These are phyloP conservation scores for Tenebrio molitor DNA, from an alignment of 1,140 invertebrate genomes.

Conservation along the genomic window DNA sequence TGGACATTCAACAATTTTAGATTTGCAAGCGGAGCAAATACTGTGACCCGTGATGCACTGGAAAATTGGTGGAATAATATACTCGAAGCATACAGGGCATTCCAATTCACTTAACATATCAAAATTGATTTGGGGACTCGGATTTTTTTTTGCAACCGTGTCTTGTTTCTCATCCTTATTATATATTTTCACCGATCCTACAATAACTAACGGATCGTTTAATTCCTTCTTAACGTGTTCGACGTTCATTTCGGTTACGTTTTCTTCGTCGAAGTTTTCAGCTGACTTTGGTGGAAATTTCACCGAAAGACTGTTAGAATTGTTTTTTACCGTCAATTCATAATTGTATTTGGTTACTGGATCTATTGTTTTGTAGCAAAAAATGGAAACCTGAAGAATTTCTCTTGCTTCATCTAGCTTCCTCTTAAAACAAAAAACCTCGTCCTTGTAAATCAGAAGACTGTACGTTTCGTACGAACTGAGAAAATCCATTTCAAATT, in stretches of 20 bases:
- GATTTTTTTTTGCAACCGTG: neutral
- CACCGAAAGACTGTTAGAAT: conserved; percentile 22
- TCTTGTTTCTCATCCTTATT: conserved; percentile 15
- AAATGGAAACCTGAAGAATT: conserved; percentile 49
- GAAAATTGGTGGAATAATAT: conserved; percentile 58
- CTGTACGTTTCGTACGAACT: conserved; percentile 52
- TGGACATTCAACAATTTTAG: conserved; percentile 44
- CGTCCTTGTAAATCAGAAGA: conserved; percentile 49
- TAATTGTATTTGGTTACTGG: conserved; percentile 46
- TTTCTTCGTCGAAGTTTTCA: conserved; percentile 36
- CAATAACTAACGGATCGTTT: conserved; percentile 40
- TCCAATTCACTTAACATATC: conserved; percentile 54
- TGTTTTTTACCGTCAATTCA: conserved; percentile 41
- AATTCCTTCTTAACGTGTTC: conserved; percentile 50
- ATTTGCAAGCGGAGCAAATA: conserved; percentile 56
- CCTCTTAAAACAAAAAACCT: conserved; percentile 54
- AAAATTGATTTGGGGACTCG: conserved; percentile 42
- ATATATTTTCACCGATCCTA: conserved; percentile 48
- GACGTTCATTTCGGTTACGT: conserved; percentile 35
- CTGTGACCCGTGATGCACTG: conserved; percentile 60
- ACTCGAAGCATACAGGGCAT: conserved; percentile 58
- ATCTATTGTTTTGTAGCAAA: conserved; percentile 9
- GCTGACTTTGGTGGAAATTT: conserved; percentile 35
- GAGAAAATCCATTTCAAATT: conserved; percentile 54
- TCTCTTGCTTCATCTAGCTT: conserved; percentile 50